These are phyloP conservation scores for Micromys minutus DNA, from an alignment of 2,113 vertebrate species.

Conservation along the genomic window DNA sequence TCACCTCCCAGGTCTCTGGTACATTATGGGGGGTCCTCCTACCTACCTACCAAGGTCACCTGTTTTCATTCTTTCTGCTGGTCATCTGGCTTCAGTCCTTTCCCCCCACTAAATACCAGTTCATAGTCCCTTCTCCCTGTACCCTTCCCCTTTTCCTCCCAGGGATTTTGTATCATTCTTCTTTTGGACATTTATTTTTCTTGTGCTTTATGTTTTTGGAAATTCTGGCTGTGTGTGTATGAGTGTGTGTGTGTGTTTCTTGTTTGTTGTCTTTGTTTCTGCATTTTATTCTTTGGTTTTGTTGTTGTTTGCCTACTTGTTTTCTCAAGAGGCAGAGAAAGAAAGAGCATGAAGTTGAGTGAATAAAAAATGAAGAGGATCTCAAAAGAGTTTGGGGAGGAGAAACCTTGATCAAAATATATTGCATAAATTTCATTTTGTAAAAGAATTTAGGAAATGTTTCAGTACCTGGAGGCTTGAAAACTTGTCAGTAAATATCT, in stretches of 20 bases:
- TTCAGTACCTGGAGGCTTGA: not conserved
- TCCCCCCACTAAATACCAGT: too few relatives aligned
- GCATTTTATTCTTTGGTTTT: not conserved
- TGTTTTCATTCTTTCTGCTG: too few relatives aligned
- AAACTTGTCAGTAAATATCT: not conserved
- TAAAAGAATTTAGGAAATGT: not conserved
- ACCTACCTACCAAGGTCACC: too few relatives aligned
- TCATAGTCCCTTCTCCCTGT: too few relatives aligned
- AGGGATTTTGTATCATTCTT: not conserved
- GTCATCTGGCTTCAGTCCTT: too few relatives aligned
- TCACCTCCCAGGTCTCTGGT: too few relatives aligned
- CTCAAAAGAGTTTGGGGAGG: not conserved
- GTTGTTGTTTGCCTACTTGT: not conserved
- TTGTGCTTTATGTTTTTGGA: not conserved
- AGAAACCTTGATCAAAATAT: not conserved
- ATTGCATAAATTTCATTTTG: too few relatives aligned
- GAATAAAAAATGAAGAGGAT: too few relatives aligned
- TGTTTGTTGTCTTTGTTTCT: not conserved
- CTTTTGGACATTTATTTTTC: not conserved
- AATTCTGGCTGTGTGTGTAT: too few relatives aligned
- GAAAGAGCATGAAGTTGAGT: not conserved
- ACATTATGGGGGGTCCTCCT: too few relatives aligned
- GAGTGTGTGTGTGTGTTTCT: not conserved
- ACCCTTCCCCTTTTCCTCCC: too few relatives aligned
- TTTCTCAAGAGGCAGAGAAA: not conserved